These are phyloP conservation scores for Aulostomus chinensis DNA, from an alignment of 2,797 vertebrate genomes.

Conservation along the genomic window DNA sequence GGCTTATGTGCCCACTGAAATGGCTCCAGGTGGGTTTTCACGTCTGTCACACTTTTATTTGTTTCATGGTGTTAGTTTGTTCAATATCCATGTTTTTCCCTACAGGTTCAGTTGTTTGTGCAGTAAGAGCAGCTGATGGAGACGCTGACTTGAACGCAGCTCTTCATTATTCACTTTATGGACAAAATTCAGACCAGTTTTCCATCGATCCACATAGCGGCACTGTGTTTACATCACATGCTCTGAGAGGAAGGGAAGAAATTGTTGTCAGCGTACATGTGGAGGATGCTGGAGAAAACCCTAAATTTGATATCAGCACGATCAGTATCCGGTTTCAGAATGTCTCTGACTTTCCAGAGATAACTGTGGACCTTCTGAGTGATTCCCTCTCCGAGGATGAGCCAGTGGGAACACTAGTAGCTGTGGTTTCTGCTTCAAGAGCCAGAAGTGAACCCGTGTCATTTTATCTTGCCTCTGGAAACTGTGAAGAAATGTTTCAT, in stretches of 20 bases:
- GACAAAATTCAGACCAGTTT: slow-evolving; percentile 69
- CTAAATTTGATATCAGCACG: slow-evolving; percentile 75
- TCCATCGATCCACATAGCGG: slow-evolving; percentile 69
- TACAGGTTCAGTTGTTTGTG: slow-evolving; percentile 77
- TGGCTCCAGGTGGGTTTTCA: slow-evolving; percentile 67
- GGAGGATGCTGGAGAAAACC: slow-evolving; percentile 70
- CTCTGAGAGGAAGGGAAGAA: slow-evolving; percentile 50
- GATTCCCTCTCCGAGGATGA: slow-evolving; percentile 68
- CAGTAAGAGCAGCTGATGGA: slow-evolving; percentile 73
- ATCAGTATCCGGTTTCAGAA: slow-evolving; percentile 77
- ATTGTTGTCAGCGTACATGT: slow-evolving; percentile 69
- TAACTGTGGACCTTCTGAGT: slow-evolving; percentile 57
- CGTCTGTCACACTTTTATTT: no score
- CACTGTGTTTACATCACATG: slow-evolving; percentile 52
- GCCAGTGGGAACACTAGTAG: slow-evolving; percentile 63
- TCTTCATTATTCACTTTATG: slow-evolving; percentile 75
- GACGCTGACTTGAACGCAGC: slow-evolving; percentile 78
- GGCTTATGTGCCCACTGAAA: slow-evolving; percentile 69
- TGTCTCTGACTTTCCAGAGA: slow-evolving; percentile 71
- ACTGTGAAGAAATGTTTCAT: slow-evolving; percentile 73
- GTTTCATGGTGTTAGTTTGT: background rate
- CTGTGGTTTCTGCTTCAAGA: slow-evolving; percentile 60
- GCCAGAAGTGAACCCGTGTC: slow-evolving; percentile 64
- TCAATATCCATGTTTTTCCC: no score
- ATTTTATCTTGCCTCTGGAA: slow-evolving; percentile 79